Percentiles rank a stretch among this genome's conserved stretches.
Evolutionary conservation across 2,888 invertebrate genomes (phyloP).

Genomic region (Netelia fuscicornis): DNA sequence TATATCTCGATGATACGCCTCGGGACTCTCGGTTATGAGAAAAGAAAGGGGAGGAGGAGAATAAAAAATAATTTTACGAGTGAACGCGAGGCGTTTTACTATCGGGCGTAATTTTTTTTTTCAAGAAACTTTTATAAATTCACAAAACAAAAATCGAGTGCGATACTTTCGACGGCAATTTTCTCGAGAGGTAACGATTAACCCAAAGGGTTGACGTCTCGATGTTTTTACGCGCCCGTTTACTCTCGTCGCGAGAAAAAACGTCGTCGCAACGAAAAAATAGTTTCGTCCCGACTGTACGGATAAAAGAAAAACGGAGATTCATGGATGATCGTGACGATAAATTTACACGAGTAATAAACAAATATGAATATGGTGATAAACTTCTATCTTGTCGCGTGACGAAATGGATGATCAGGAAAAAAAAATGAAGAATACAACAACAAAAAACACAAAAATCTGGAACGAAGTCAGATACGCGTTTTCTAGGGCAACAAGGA

Average conservation of each 20-base stretch:
- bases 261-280: too few species aligned
- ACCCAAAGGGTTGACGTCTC: background rate
- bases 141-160: background rate
- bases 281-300: too few species aligned
- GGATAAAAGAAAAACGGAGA: too few species aligned
- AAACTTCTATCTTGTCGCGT: background rate
- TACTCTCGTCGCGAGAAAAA: background rate
- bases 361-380: too few species aligned
- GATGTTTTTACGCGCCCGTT: background rate
- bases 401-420: background rate
- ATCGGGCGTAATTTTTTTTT: background rate
- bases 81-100: background rate
- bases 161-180: slow-evolving; percentile 1
- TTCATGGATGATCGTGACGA: background rate
- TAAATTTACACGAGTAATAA: background rate
- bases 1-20: slow-evolving; percentile 8
- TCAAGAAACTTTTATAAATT: background rate
- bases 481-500: background rate
- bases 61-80: background rate
- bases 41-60: background rate
- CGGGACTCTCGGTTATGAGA: too few species aligned
- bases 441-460: background rate
- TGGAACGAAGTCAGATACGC: background rate
- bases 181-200: slow-evolving; percentile 30
- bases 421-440: background rate